These are phyloP conservation scores for Mesopsocus fuscifrons DNA, from an alignment of 2,888 invertebrate genomes.

Conservation along the genomic window DNA sequence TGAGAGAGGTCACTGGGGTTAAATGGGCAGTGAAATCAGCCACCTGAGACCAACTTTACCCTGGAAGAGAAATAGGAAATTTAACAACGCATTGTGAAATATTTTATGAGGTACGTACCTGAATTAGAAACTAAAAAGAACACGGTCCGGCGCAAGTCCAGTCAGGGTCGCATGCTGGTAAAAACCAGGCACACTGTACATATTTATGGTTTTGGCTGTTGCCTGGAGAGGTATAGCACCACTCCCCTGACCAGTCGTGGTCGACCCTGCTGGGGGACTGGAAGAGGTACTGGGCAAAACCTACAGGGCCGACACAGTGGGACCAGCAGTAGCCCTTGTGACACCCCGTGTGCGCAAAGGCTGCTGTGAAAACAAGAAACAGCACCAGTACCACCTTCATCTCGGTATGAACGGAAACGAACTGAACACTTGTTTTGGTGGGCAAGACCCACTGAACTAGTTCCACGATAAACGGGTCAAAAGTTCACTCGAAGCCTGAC, in stretches of 20 bases:
- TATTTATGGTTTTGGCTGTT: slow-evolving; percentile 2
- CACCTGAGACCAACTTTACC: too few relatives aligned
- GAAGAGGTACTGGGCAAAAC: slow-evolving; percentile 5
- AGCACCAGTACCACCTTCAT: too few relatives aligned
- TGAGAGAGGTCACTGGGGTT: too few relatives aligned
- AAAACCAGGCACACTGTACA: not conserved
- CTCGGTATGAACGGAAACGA: too few relatives aligned
- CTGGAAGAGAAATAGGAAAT: too few relatives aligned
- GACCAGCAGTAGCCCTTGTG: slow-evolving; percentile 6
- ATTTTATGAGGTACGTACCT: too few relatives aligned
- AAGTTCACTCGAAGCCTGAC: too few relatives aligned
- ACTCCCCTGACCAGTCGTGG: not conserved
- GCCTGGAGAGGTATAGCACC: slow-evolving; percentile 3
- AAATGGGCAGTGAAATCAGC: too few relatives aligned
- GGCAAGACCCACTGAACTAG: too few relatives aligned
- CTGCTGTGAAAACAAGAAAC: not conserved
- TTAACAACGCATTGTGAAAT: too few relatives aligned
- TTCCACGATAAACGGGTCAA: too few relatives aligned
- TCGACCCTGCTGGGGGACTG: not conserved
- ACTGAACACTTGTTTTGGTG: too few relatives aligned
- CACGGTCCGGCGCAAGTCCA: slow-evolving; percentile 7
- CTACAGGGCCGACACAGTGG: slow-evolving; percentile 1
- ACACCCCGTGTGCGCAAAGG: not conserved
- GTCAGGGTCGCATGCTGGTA: not conserved
- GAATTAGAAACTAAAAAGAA: not conserved